phyloP scores from a whole-genome alignment of 2,113 vertebrate genomes.

The Coracopsis vasa region DNA sequence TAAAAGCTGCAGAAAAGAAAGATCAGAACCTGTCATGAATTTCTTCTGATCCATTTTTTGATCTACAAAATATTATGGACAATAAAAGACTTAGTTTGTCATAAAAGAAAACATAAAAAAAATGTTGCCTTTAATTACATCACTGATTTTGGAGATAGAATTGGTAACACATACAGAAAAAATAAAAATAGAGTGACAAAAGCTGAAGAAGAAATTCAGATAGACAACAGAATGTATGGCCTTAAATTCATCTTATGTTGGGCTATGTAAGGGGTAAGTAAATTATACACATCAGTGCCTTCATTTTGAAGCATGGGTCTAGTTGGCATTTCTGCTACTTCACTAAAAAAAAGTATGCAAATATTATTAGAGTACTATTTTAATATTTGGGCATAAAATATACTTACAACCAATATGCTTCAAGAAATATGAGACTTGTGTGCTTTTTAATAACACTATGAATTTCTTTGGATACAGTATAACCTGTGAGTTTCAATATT shows the following conservation, averaged over 20 bases:
- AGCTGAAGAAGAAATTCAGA: neutral
- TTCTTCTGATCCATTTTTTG: neutral
- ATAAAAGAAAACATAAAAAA: neutral
- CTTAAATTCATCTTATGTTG: neutral
- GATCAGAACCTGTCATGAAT: neutral
- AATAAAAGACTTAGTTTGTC: neutral
- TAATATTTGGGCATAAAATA: neutral
- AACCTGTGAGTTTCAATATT: neutral
- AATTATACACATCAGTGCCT: neutral
- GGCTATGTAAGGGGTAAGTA: neutral
- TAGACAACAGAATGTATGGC: neutral
- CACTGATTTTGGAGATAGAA: neutral
- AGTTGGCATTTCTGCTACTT: neutral
- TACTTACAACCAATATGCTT: accelerated
- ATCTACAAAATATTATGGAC: neutral
- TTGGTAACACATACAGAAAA: neutral
- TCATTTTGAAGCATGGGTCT: neutral
- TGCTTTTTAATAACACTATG: neutral
- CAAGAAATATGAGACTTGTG: neutral
- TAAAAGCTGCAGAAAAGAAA: neutral
- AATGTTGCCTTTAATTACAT: neutral
- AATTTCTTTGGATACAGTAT: neutral
- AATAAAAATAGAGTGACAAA: neutral
- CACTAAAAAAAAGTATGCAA: accelerated
- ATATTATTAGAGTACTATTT: neutral